Conservation (phyloP, 2,888 invertebrate genomes). For the Allygus modestus region DNA sequence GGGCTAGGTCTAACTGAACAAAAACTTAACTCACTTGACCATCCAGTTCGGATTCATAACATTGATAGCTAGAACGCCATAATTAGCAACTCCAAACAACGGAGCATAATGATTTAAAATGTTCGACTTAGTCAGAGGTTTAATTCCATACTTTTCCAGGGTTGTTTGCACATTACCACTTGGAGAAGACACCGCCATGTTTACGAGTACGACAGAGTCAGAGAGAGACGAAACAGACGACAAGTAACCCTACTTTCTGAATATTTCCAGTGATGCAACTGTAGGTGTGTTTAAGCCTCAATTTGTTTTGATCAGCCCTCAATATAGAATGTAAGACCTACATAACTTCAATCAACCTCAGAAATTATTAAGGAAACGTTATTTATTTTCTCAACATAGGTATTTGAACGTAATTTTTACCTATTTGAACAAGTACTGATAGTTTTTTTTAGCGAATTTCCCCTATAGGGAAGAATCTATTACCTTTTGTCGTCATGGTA, state of each 20-base stretch:
- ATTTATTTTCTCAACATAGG: too few relatives aligned
- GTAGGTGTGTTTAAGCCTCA: too few relatives aligned
- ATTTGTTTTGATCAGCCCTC: too few relatives aligned
- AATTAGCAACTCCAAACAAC: constrained; percentile 85
- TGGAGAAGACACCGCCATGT: constrained; percentile 50
- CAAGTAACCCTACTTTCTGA: neutral
- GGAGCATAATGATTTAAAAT: constrained; percentile 82
- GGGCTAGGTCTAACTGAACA: neutral
- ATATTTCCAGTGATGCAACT: neutral
- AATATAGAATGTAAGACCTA: too few relatives aligned
- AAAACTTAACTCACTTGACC: constrained; percentile 78
- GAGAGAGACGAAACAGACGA: neutral
- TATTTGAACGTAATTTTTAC: too few relatives aligned
- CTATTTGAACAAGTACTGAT: too few relatives aligned
- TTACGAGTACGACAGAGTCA: neutral
- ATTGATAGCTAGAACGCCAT: constrained; percentile 87
- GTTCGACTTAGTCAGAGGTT: constrained; percentile 64
- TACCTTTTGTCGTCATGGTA: too few relatives aligned
- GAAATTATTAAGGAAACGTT: too few relatives aligned
- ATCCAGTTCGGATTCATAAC: constrained; percentile 90
- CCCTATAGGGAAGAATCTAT: too few relatives aligned
- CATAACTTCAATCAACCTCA: too few relatives aligned
- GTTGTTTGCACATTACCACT: constrained; percentile 16
- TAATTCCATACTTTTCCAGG: constrained; percentile 59
- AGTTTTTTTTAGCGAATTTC: too few relatives aligned